phyloP scores from a whole-genome alignment of 2,797 vertebrate genomes.

The Xiphorhynchus erythropygius region DNA sequence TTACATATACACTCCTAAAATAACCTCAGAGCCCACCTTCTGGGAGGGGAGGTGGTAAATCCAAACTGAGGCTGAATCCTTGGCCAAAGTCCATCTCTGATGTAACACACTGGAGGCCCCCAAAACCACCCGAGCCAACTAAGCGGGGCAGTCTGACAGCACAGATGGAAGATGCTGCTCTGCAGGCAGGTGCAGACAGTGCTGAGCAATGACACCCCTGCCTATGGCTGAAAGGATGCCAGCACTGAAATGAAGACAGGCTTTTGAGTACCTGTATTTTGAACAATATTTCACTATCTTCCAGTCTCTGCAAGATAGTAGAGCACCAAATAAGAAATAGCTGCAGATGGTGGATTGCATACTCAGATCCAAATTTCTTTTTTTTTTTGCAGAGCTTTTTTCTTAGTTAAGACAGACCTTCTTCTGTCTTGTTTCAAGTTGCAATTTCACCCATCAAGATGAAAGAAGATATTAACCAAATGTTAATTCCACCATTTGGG shows the following conservation, averaged over 20 bases:
- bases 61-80: conserved; percentile 3
- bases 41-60: neutral
- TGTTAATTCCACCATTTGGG: neutral
- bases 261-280: neutral
- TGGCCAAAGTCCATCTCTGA: neutral
- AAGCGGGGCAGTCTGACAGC: neutral
- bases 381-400: neutral
- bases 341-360: neutral
- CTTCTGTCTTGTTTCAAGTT: neutral
- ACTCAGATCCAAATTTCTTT: neutral
- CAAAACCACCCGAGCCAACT: neutral
- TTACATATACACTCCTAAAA: neutral
- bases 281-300: neutral
- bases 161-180: neutral
- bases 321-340: neutral
- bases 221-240: neutral
- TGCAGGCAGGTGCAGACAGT: neutral
- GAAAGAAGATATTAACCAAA: neutral
- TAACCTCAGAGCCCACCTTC: neutral
- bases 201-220: neutral
- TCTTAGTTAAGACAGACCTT: neutral
- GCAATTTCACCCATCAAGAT: neutral
- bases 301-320: neutral
- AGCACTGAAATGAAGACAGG: neutral
- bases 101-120: neutral